phyloP scores from a whole-genome alignment of 2,888 invertebrate species.

The Rhingia rostrata region DNA sequence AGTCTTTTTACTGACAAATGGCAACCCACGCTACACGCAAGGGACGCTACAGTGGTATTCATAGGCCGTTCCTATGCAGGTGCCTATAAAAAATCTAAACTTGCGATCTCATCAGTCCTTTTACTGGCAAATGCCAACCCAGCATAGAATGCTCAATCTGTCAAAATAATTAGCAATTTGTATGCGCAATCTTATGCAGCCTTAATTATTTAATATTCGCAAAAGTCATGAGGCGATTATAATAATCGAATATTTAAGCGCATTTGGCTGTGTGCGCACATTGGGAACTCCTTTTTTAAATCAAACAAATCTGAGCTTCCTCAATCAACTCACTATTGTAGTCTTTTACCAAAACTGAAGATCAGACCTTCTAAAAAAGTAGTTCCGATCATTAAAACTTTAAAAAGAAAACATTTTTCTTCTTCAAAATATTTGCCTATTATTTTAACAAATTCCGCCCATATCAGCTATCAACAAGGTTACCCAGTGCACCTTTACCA shows the following conservation, averaged over 20 bases:
- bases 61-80: too few species aligned
- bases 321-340: neutral
- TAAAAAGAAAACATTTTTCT: neutral
- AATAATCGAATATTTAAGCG: neutral
- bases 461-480: neutral
- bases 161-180: conserved; percentile 17
- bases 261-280: neutral
- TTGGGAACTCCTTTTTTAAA: neutral
- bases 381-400: neutral
- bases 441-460: neutral
- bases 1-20: too few species aligned
- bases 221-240: neutral
- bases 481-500: neutral
- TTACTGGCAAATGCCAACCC: too few species aligned
- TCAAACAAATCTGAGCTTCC: conserved; percentile 25
- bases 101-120: too few species aligned
- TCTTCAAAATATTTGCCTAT: neutral
- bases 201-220: conserved; percentile 6
- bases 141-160: too few species aligned
- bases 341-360: neutral
- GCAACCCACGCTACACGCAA: too few species aligned
- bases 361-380: neutral
- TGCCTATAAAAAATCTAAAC: too few species aligned
- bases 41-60: too few species aligned
- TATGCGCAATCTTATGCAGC: conserved; percentile 3